phyloP scores from a whole-genome alignment of 2,888 invertebrate species.

The Eutolmus rufibarbis region DNA sequence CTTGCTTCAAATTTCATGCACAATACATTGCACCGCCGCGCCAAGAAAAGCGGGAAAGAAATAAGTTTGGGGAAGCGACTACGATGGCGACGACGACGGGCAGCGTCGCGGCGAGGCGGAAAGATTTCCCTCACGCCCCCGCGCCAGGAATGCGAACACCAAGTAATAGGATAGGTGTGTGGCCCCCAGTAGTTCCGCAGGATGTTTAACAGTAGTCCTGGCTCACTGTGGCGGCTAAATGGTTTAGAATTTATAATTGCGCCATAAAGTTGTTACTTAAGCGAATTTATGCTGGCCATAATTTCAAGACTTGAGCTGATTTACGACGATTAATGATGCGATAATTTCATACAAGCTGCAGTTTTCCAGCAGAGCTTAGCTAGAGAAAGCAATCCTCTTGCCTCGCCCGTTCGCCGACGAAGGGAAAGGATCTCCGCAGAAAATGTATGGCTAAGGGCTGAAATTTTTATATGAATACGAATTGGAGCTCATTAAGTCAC shows the following conservation, averaged over 20 bases:
- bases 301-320: conserved; percentile 41
- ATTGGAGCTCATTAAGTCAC: background rate
- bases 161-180: conserved; percentile 26
- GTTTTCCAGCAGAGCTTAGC: conserved; percentile 9
- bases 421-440: background rate
- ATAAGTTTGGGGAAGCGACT: background rate
- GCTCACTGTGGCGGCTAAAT: conserved; percentile 30
- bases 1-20: conserved; percentile 8
- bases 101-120: background rate
- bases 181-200: background rate
- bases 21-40: background rate
- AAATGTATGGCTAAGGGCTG: background rate
- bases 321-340: conserved; percentile 42
- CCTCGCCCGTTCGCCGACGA: background rate
- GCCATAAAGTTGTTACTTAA: conserved; percentile 40
- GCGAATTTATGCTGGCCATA: conserved; percentile 38
- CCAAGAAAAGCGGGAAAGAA: conserved; percentile 5
- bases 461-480: background rate
- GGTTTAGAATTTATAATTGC: conserved; percentile 41
- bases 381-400: background rate
- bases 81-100: background rate
- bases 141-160: background rate
- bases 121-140: background rate
- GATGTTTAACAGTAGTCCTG: conserved; percentile 18
- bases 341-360: conserved; percentile 39